A percentile compares a stretch with the other conserved stretches of the same genome.
Conservation (phyloP, 1,140 invertebrate species). For the Reticulitermes speratus region DNA sequence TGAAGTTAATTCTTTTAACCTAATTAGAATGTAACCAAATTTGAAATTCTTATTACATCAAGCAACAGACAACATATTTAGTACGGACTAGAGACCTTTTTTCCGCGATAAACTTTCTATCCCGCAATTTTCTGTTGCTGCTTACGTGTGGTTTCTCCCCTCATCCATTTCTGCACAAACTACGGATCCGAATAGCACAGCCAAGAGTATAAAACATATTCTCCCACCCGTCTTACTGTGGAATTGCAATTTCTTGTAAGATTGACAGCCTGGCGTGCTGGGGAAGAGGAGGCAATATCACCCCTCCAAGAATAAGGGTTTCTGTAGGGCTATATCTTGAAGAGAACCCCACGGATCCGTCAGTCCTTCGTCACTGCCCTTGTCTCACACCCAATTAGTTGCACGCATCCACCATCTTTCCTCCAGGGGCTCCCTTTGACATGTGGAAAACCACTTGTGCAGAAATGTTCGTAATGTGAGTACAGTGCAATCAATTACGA, state of each 20-base stretch:
- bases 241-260: not conserved
- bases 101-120: no score
- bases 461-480: not conserved
- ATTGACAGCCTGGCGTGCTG: not conserved
- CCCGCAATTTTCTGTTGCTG: no score
- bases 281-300: not conserved
- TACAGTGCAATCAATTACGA: not conserved
- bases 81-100: no score
- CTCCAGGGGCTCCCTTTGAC: not conserved
- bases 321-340: not conserved
- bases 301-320: not conserved
- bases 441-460: constrained; percentile 4
- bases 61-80: no score
- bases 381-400: constrained; percentile 18
- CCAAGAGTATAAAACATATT: constrained; percentile 1
- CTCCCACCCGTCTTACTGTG: not conserved
- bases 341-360: not conserved
- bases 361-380: not conserved
- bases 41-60: no score
- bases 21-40: no score
- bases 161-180: not conserved
- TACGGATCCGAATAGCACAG: no score
- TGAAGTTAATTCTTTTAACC: no score
- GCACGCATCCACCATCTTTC: not conserved
- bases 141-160: no score